These are phyloP conservation scores for Aspidiotus rigidus DNA, from an alignment of 2,888 invertebrate genomes.

Conservation along the genomic window DNA sequence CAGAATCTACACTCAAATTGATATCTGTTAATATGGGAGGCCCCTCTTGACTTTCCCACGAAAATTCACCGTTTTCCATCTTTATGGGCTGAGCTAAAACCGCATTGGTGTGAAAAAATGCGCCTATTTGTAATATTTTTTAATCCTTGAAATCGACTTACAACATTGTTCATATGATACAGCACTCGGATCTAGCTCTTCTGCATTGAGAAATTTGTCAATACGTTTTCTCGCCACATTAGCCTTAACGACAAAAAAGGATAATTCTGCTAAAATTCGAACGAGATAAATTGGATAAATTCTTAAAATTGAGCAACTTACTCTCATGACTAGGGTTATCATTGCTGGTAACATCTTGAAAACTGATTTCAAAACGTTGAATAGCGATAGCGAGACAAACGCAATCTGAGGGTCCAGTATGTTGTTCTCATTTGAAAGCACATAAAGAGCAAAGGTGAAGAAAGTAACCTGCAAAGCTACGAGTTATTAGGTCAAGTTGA, in stretches of 20 bases:
- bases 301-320: constrained; percentile 50
- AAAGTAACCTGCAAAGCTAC: constrained; percentile 46
- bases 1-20: constrained; percentile 57
- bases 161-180: constrained; percentile 43
- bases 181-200: constrained; percentile 47
- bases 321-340: constrained; percentile 56
- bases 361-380: constrained; percentile 94
- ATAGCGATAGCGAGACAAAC: constrained; percentile 92
- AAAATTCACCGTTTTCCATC: constrained; percentile 77
- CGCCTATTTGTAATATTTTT: not conserved
- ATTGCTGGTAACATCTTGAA: constrained; percentile 94
- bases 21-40: constrained; percentile 64
- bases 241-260: constrained; percentile 41
- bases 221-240: constrained; percentile 50
- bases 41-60: constrained; percentile 61
- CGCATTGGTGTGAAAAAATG: not conserved
- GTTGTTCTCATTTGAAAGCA: constrained; percentile 72
- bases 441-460: constrained; percentile 81
- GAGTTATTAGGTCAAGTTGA: not conserved
- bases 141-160: constrained; percentile 36
- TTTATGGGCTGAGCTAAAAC: constrained; percentile 61
- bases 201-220: constrained; percentile 48
- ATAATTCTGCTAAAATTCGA: not conserved
- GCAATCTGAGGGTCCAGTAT: constrained; percentile 80
- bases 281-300: not conserved